Evolutionary conservation across 2,113 vertebrate genomes (phyloP).

Genomic region (Clinocottus analis): DNA sequence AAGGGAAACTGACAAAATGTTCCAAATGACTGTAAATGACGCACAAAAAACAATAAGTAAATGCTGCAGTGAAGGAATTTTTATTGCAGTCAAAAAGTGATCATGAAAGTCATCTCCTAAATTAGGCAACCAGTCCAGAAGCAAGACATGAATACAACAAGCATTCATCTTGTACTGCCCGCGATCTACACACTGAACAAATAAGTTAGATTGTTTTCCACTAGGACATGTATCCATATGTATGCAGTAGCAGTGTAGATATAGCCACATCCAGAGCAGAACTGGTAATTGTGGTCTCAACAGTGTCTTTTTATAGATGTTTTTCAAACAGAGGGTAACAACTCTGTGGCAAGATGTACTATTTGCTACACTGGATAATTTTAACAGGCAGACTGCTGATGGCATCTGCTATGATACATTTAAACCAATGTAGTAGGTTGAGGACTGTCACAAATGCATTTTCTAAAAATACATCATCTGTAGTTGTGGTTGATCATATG

Average conservation of each 20-base stretch:
- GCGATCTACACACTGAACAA: not conserved
- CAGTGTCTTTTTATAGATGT: constrained; percentile 45
- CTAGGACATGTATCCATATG: constrained; percentile 20
- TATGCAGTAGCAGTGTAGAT: constrained; percentile 34
- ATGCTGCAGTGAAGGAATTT: too few species aligned
- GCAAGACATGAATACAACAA: not conserved
- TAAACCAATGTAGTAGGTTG: not conserved
- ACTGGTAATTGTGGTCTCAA: constrained; percentile 37
- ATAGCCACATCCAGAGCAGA: constrained; percentile 27
- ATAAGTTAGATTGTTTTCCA: constrained; percentile 2
- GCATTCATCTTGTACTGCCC: not conserved
- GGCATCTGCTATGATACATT: constrained; percentile 14
- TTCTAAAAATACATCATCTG: not conserved
- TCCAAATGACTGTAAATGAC: too few species aligned
- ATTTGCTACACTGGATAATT: constrained; percentile 8
- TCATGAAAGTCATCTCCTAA: not conserved
- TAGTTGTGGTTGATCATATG: not conserved
- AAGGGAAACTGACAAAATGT: too few species aligned
- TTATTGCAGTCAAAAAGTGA: not conserved
- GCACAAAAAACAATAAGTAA: too few species aligned
- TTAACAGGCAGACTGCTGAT: constrained; percentile 19
- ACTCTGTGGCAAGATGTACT: not conserved
- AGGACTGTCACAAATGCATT: not conserved
- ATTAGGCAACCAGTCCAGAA: not conserved
- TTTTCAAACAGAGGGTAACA: constrained; percentile 32